Evolutionary conservation across 2,888 invertebrate genomes (phyloP), one percentile per base, ranked within the genome.

Genomic region (Dione juno): DNA sequence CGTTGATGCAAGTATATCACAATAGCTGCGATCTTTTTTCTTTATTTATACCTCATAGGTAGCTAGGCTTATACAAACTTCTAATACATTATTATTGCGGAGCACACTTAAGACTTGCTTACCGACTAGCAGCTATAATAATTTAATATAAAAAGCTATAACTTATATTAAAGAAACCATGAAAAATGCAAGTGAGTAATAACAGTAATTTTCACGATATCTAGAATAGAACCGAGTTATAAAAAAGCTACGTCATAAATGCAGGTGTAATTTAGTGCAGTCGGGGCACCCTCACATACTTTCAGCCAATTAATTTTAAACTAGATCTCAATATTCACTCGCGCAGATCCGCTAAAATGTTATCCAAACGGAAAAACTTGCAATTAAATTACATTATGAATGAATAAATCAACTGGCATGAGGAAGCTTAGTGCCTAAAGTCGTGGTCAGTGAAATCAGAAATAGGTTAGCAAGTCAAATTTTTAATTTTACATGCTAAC

Each of bases 251-350:
- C 65, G 72, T 66, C 68, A 67, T 53, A 65, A 71, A 67, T 73
- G 68, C 74, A 66, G 65, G 64, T 59, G 74, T 74, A 79, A 77
- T 77, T 77, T 76, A 71, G 68, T 35, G 63, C 74, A 67, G 75
- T 72, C 72, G 69, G 70, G 73, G 71, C 75, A 70, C 76, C 53
- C 57, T 69, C n/a, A 75, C 74, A 76, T 79, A 77, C 78, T 80
- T 81, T 81, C 80, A 76, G 78, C 77, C 79, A 82, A 82, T 83
- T 82, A 81, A 73, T 74, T 78, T 75, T 76, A 80, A 77, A 73
- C 70, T 70, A 67, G 76, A 77, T 73, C 77, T 77, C 76, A 73
- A 78, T 78, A 76, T 59, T 74, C 76, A 75, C 68, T 75, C 74
- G 76, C 71, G 76, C 75, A 72, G 67, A 63, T 57, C 65, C 69